A percentile compares a stretch with the other conserved stretches of the same genome.
phyloP scores from a whole-genome alignment of 2,888 invertebrate genomes.

The Thysanoteuthis rhombus region DNA sequence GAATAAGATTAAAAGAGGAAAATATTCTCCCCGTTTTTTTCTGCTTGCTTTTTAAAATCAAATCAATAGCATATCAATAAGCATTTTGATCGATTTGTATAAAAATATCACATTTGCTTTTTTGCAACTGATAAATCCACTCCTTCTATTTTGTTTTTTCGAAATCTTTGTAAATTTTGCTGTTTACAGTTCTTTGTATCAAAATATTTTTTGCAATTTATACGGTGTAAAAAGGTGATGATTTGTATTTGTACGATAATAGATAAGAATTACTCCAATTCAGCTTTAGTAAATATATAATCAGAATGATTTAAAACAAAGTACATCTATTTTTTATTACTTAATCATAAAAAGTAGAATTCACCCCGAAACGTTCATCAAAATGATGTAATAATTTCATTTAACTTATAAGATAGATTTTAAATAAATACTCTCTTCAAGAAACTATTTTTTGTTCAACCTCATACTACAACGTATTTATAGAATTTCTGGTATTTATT shows the following conservation, averaged over 20 bases:
- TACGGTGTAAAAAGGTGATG: too few relatives aligned
- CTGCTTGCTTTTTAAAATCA: too few relatives aligned
- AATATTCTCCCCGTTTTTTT: too few relatives aligned
- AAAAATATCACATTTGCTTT: too few relatives aligned
- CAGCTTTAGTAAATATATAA: background rate
- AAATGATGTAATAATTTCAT: background rate
- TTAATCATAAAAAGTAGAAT: background rate
- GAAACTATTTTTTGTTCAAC: background rate
- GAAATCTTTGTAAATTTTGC: too few relatives aligned
- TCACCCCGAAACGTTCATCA: background rate
- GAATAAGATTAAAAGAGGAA: background rate
- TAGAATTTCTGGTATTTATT: background rate
- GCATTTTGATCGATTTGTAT: too few relatives aligned
- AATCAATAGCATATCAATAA: too few relatives aligned
- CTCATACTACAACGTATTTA: background rate
- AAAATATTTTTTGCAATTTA: too few relatives aligned
- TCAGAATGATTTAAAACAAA: background rate
- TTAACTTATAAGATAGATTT: background rate
- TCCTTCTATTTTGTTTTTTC: too few relatives aligned
- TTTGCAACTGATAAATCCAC: too few relatives aligned
- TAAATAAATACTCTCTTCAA: background rate
- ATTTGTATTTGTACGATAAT: background rate
- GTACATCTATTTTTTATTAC: background rate
- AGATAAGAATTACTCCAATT: background rate
- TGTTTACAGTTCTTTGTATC: too few relatives aligned